Base-by-base conservation (phyloP, 37 sponge, comb jelly and placozoan genomes). In the Geodia barretti region DNA sequence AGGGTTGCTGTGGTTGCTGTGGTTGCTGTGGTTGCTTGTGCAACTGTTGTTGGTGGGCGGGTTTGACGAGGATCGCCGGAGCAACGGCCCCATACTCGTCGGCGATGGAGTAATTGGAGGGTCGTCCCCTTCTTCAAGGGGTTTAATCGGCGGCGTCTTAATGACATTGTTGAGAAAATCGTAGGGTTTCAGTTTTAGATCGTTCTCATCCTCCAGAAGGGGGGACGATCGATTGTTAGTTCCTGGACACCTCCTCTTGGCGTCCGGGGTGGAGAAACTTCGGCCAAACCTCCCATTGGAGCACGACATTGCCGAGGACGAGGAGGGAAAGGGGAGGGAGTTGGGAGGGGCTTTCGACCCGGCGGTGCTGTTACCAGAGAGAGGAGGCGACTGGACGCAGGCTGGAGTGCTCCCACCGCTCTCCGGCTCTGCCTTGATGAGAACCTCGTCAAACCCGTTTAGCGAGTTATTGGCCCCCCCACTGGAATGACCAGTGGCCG, bases 131-230 rank as follows among this genome's bases (percentile, higher is more conserved):
- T 83, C 78, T n/a, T 88, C 89, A 5, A 88, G 73, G 0, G 89
- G 89, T 30, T 78, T 83, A 20, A 87, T 71, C 1, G 41, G 89
- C 8, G 89, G 79, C 1, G 89, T 88, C 32, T 79, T 78, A 28
- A 78, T 85, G 43, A 78, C 79, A 4, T 64, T 75, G 31, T 35
- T 32, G 14, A 78, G 64, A 74, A 38, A 62, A 65, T 85, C 86
- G 33, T 78, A 70, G n/a, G 86, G 78, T 3, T 78, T 66, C 47
- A 85, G 64, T 41, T 72, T 85, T 7, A 85, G 73, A 25, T 84
- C 84, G 41, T 84, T 70, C 24, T 39, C 61, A 17, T 30, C 25
- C 28, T 78, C 86, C 8, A 47, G 14, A 7, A 47, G 7, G 7
- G 54, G 54, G 14, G 54, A 47, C 11, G 54, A 47, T 14, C 54